phyloP scores from a whole-genome alignment of 2,888 invertebrate species.

The Leptinotarsa tumamoca region DNA sequence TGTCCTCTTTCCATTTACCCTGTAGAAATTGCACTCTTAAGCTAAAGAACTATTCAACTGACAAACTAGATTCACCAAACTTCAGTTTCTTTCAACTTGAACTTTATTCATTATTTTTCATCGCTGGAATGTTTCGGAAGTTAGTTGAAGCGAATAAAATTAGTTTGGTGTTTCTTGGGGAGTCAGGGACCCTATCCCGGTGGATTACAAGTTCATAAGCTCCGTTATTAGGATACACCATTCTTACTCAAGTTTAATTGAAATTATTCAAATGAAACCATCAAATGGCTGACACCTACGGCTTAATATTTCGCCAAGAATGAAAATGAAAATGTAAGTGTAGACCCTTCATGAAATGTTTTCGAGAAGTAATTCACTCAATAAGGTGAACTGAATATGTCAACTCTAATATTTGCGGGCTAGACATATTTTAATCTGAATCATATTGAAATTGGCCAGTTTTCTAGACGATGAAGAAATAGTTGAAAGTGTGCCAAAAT shows the following conservation, averaged over 20 bases:
- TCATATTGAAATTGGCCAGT: too few relatives aligned
- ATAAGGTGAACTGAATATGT: too few relatives aligned
- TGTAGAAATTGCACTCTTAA: too few relatives aligned
- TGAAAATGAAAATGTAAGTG: too few relatives aligned
- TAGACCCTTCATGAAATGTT: too few relatives aligned
- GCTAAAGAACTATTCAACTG: neutral
- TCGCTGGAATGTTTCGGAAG: constrained; percentile 31
- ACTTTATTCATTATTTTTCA: constrained; percentile 10
- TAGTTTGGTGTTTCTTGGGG: constrained; percentile 42
- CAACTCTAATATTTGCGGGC: too few relatives aligned
- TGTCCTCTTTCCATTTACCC: too few relatives aligned
- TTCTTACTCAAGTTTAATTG: constrained; percentile 50
- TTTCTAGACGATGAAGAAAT: too few relatives aligned
- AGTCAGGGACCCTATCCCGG: constrained; percentile 34
- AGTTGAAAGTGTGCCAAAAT: too few relatives aligned
- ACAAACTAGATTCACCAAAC: constrained; percentile 12
- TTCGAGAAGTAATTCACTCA: too few relatives aligned
- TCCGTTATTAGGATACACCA: constrained; percentile 40
- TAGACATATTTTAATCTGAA: too few relatives aligned
- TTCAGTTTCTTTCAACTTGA: constrained; percentile 5
- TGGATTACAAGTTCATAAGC: constrained; percentile 44
- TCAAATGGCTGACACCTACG: constrained; percentile 35
- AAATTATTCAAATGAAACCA: constrained; percentile 51
- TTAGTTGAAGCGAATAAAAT: constrained; percentile 34
- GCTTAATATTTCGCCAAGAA: constrained; percentile 26